Base-by-base conservation (phyloP, 2,797 vertebrate species). In the Premnoplex brunnescens region DNA sequence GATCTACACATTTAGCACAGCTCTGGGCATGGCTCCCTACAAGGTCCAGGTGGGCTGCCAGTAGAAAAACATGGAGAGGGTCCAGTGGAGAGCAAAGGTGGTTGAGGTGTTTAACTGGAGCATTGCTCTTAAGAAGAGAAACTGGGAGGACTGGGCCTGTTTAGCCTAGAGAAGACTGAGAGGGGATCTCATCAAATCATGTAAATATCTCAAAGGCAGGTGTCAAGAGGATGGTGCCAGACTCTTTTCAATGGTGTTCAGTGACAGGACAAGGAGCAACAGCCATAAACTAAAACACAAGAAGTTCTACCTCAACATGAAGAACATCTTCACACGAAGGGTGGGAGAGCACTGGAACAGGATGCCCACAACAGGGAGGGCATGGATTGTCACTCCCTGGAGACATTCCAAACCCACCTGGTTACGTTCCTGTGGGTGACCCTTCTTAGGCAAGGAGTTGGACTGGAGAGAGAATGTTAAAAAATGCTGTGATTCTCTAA, bases 241-340 rank as follows among this genome's bases (percentile, higher is more conserved):
- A 30, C 3, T 17, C 27, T 48, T 46, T 55, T 30, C 43, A 76
- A 21, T 22, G 16, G 6, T 63, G 32, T 20, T 14, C 16, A 51
- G 20, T 0, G 0, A 56, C 16, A 51, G 28, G 11, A 71, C 2
- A 5, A 83, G 24, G 43, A 76, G 7, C 5, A 51, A 9, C 9
- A 9, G 19, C 24, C 43, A 30, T n/a, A 5, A 56, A 62, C 26
- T 51, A 41, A 52, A 52, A 17, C 16, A 21, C 43, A n/a, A 37
- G 49, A 56, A 69, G 18, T 49, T 44, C 32, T 9, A 56, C 27
- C 36, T 49, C 43, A 63, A 15, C 5, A 13, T 37, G 17, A 44
- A 18, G n/a, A 39, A 2, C 4, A 41, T 27, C 13, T 27, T 55
- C 26, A 7, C 9, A 5, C 7, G 39, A 24, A 30, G 8, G 14